These are phyloP conservation scores for Gopherus flavomarginatus DNA, from an alignment of 2,113 vertebrate genomes.

Conservation along the genomic window DNA sequence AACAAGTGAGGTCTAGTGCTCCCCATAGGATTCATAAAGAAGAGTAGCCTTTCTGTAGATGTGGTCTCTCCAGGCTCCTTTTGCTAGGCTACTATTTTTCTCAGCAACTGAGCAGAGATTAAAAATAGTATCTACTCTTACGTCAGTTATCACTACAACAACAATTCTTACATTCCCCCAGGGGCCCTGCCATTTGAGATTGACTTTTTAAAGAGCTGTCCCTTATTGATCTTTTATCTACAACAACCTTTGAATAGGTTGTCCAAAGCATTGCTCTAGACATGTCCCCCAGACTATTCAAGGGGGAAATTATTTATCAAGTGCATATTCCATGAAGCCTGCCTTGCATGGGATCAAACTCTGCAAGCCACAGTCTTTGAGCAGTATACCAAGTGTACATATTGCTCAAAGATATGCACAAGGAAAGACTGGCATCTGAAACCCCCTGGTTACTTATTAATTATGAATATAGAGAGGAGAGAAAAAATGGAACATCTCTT, in stretches of 20 bases:
- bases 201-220: not conserved
- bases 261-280: not conserved
- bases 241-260: not conserved
- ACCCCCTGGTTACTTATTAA: fast-evolving
- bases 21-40: not conserved
- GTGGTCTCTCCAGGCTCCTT: not conserved
- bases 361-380: not conserved
- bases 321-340: not conserved
- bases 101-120: not conserved
- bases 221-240: not conserved
- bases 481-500: not conserved
- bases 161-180: not conserved
- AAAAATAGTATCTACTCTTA: not conserved
- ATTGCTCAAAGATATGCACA: not conserved
- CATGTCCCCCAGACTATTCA: not conserved
- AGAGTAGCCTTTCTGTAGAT: not conserved
- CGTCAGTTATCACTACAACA: not conserved
- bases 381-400: not conserved
- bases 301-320: not conserved
- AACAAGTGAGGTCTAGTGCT: not conserved
- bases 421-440: not conserved
- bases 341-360: not conserved
- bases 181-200: not conserved
- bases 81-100: not conserved
- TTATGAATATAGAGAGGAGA: not conserved